phyloP scores from a whole-genome alignment of 2,797 vertebrate species.

The Lithobates pipiens region DNA sequence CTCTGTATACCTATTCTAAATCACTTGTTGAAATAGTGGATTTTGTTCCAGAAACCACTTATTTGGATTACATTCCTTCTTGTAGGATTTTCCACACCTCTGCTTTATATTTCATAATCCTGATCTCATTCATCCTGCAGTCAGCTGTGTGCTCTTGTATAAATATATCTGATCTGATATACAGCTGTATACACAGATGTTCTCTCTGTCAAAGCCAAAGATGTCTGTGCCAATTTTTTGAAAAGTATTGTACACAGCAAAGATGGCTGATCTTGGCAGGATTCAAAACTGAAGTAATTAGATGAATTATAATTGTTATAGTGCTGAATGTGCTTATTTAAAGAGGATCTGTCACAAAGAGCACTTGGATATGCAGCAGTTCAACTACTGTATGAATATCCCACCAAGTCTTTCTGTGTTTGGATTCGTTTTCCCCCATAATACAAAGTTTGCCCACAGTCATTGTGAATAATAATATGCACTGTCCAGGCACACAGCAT shows the following conservation, averaged over 20 bases:
- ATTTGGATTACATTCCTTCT: neutral
- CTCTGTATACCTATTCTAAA: neutral
- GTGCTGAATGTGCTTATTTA: neutral
- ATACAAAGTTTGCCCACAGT: too few relatives aligned
- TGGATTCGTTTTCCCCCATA: neutral
- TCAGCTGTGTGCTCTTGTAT: slow-evolving; percentile 25
- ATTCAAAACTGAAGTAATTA: neutral
- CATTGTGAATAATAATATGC: too few relatives aligned
- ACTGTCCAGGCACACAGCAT: too few relatives aligned
- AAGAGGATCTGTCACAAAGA: neutral
- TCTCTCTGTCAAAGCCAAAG: slow-evolving; percentile 11
- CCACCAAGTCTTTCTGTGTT: neutral
- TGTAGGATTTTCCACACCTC: slow-evolving; percentile 14
- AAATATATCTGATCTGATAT: neutral
- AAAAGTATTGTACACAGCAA: neutral
- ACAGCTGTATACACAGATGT: slow-evolving; percentile 18
- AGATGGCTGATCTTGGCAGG: neutral
- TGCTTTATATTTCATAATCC: slow-evolving; percentile 13
- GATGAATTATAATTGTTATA: neutral
- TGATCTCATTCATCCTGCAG: slow-evolving; percentile 5
- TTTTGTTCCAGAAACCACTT: neutral
- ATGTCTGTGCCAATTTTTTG: neutral
- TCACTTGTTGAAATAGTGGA: neutral
- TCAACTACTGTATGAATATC: neutral
- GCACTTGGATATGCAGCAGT: neutral